phyloP scores from a whole-genome alignment of 2,888 invertebrate species.

The Limnephilus marmoratus region DNA sequence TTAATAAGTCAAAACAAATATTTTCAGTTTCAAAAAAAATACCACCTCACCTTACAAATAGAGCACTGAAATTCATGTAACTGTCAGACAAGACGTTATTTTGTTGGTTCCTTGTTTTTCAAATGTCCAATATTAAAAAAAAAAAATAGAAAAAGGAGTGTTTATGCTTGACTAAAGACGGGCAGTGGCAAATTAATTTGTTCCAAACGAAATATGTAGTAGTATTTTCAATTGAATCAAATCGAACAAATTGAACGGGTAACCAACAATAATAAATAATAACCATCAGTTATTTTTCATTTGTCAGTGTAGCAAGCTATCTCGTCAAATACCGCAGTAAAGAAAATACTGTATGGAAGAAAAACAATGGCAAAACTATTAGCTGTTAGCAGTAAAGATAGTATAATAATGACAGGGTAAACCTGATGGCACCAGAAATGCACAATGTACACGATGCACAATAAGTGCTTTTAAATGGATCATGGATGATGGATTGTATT shows the following conservation, averaged over 20 bases:
- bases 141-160: too few relatives aligned
- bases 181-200: background rate
- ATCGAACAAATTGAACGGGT: background rate
- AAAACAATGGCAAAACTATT: background rate
- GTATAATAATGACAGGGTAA: background rate
- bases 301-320: background rate
- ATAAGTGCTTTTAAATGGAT: constrained; percentile 2
- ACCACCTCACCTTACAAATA: too few relatives aligned
- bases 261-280: too few relatives aligned
- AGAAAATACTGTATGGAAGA: background rate
- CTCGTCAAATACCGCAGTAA: background rate
- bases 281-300: too few relatives aligned
- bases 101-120: background rate
- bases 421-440: background rate
- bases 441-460: background rate
- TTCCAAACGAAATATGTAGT: too few relatives aligned
- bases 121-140: too few relatives aligned
- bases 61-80: too few relatives aligned
- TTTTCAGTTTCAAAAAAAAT: too few relatives aligned
- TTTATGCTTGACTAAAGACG: too few relatives aligned
- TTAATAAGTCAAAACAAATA: too few relatives aligned
- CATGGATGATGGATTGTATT: background rate
- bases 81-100: background rate
- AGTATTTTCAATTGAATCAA: background rate
- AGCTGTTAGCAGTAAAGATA: background rate